phyloP scores from a whole-genome alignment of 2,888 invertebrate genomes.

The Pherbina coryleti region DNA sequence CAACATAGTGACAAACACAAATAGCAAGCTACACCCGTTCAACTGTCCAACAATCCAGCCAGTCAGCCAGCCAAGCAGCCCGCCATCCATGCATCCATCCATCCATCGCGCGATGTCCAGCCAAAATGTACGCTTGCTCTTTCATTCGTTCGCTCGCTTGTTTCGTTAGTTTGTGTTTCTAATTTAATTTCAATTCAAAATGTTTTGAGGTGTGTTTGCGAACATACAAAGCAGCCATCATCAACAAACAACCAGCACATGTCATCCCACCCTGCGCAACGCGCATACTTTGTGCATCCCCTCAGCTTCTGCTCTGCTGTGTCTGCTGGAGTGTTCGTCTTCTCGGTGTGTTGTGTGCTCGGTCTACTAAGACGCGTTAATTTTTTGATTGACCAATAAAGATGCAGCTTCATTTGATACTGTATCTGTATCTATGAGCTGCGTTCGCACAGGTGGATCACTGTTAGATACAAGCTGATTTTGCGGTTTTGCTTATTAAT shows the following conservation, averaged over 20 bases:
- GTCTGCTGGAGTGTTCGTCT: background rate
- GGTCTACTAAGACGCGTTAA: conserved; percentile 38
- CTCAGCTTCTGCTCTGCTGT: background rate
- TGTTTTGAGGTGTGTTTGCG: conserved; percentile 18
- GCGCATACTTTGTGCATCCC: background rate
- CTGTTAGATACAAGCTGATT: background rate
- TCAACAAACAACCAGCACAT: background rate
- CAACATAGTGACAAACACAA: background rate
- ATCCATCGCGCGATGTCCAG: background rate
- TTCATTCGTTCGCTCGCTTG: background rate
- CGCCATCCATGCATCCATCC: background rate
- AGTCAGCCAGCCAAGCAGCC: background rate
- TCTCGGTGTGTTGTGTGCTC: background rate
- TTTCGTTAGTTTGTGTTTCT: conserved; percentile 9
- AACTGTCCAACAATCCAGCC: background rate
- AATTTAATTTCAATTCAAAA: conserved; percentile 8
- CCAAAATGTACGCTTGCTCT: background rate
- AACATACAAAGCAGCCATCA: background rate
- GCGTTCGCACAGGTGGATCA: conserved; percentile 4
- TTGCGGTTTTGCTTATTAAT: background rate
- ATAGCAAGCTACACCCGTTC: background rate
- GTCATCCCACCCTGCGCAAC: background rate
- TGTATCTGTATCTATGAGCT: background rate
- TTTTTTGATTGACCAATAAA: conserved; percentile 67
- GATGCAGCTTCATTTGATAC: conserved; percentile 64